These are phyloP conservation scores for Macroramphosus scolopax DNA, from an alignment of 2,797 vertebrate species.

Conservation along the genomic window DNA sequence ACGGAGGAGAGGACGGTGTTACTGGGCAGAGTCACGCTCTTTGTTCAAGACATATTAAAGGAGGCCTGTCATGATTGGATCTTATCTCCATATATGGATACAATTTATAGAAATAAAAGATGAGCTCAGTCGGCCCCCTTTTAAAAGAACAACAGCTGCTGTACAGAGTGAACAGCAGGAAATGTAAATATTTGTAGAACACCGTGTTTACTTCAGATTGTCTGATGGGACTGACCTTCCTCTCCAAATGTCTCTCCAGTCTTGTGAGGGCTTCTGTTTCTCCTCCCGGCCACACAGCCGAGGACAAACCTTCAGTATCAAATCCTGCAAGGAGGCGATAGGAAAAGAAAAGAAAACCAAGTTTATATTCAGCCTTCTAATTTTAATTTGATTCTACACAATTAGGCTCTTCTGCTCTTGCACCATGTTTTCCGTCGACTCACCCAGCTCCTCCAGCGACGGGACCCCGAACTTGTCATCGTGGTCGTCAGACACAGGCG, in stretches of 20 bases:
- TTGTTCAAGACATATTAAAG: too few relatives aligned
- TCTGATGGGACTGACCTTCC: constrained; percentile 81
- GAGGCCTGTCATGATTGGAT: too few relatives aligned
- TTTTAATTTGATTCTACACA: too few relatives aligned
- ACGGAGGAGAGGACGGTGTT: background rate
- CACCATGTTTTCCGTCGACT: constrained; percentile 21
- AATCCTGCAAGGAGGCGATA: constrained; percentile 80
- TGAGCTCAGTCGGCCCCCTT: too few relatives aligned
- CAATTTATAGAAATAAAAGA: too few relatives aligned
- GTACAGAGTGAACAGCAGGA: too few relatives aligned
- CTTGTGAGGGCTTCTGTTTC: constrained; percentile 95
- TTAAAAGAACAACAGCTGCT: too few relatives aligned
- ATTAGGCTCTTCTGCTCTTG: too few relatives aligned
- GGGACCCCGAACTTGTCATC: constrained; percentile 96
- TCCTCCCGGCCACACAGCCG: constrained; percentile 96
- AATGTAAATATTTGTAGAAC: too few relatives aligned
- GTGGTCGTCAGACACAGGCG: constrained; percentile 91
- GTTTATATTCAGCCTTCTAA: background rate
- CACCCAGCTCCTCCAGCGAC: constrained; percentile 95
- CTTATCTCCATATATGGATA: too few relatives aligned
- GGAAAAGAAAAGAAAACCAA: too few relatives aligned
- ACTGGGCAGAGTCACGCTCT: too few relatives aligned
- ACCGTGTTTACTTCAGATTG: background rate
- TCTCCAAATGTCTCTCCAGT: constrained; percentile 93
- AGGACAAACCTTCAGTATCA: constrained; percentile 90